Evolutionary conservation across 2,113 vertebrate species (phyloP).

Genomic region (Turnix velox): DNA sequence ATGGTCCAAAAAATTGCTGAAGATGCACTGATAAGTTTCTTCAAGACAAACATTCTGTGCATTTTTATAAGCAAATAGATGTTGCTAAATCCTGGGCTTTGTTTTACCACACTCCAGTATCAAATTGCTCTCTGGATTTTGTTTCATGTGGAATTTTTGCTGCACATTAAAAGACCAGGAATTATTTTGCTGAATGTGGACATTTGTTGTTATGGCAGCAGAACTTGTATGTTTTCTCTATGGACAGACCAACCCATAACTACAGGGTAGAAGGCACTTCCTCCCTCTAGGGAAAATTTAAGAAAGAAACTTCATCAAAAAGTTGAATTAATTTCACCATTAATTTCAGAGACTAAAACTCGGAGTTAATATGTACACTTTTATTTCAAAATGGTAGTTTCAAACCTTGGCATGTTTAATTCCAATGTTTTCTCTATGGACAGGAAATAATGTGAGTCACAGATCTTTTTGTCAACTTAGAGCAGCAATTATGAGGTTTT

Average conservation of each 20-base stretch:
- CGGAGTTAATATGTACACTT: background rate
- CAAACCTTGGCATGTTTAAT: background rate
- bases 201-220: background rate
- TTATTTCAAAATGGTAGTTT: background rate
- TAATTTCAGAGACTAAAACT: background rate
- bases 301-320: background rate
- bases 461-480: background rate
- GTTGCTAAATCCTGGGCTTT: background rate
- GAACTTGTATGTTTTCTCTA: too few species aligned
- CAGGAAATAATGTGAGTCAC: background rate
- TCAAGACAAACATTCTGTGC: background rate
- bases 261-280: background rate
- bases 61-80: background rate
- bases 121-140: background rate
- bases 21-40: background rate
- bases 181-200: background rate
- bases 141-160: background rate
- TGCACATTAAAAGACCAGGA: background rate
- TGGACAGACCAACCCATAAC: background rate
- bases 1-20: background rate
- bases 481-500: background rate
- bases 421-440: background rate
- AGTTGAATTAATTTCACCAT: background rate
- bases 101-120: background rate
- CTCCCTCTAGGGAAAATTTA: background rate